Percentiles rank a stretch among this genome's conserved stretches.
phyloP scores from a whole-genome alignment of 2,113 vertebrate genomes.

The Anser brachyrhynchus region DNA sequence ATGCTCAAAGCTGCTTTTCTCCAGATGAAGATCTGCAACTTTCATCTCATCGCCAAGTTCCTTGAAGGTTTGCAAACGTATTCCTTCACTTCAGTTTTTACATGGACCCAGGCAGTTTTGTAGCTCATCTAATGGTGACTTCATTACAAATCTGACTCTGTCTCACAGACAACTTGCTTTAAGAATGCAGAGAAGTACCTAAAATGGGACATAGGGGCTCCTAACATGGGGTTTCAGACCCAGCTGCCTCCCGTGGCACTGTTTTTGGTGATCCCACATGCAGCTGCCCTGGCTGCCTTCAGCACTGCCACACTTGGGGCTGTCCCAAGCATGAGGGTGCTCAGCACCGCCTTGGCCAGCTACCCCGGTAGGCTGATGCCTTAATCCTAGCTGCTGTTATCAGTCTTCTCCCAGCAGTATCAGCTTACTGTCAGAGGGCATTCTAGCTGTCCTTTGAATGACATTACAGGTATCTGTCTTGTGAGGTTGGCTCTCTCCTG shows the following conservation, averaged over 20 bases:
- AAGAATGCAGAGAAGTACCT: background rate
- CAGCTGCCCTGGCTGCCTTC: no score
- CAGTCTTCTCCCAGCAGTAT: background rate
- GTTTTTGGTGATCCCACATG: fast-evolving
- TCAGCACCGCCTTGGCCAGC: background rate
- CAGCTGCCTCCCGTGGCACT: background rate
- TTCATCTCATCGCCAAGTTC: background rate
- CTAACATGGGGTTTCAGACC: fast-evolving
- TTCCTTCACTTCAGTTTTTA: background rate
- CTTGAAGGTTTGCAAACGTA: background rate
- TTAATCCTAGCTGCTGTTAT: background rate
- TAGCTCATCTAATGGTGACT: background rate
- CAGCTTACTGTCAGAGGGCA: background rate
- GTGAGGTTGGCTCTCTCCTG: background rate
- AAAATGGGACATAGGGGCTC: background rate
- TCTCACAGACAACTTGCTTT: background rate
- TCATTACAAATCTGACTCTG: background rate
- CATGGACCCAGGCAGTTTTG: fast-evolving
- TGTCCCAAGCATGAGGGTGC: background rate
- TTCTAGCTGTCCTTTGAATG: background rate
- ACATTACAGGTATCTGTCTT: background rate
- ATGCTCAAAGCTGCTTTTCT: background rate
- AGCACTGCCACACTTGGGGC: background rate
- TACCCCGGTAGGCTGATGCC: fast-evolving
- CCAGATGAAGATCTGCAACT: background rate